Conservation (phyloP, 2,797 vertebrate species). For the Tangara arthus region DNA sequence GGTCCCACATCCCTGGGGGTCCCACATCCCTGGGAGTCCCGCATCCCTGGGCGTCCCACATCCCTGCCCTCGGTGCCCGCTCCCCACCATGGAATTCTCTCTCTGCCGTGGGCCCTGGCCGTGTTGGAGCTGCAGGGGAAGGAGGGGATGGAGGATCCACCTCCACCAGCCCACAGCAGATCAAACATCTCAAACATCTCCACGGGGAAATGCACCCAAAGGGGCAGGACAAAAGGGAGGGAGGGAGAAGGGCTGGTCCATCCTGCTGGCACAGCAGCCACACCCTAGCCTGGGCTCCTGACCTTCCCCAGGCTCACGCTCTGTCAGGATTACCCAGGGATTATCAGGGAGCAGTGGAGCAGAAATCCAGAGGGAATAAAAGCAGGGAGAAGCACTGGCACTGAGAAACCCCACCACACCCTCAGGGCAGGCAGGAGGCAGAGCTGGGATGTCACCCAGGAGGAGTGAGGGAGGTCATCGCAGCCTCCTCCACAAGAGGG, state of each 20-base stretch:
- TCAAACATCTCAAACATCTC: not conserved
- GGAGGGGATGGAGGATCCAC: not conserved
- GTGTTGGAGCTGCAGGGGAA: not conserved
- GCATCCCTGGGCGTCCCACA: not conserved
- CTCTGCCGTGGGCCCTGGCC: not conserved
- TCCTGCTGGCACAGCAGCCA: not conserved
- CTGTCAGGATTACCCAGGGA: not conserved
- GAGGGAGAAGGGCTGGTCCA: not conserved
- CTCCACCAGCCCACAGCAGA: not conserved
- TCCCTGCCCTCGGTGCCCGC: fast-evolving
- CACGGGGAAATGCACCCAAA: fast-evolving
- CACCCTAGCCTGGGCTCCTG: fast-evolving
- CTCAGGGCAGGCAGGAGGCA: not conserved
- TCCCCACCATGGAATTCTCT: not conserved
- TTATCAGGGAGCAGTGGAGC: not conserved
- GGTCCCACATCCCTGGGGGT: too few species aligned
- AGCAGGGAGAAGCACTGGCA: not conserved
- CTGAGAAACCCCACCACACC: not conserved
- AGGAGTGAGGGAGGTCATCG: fast-evolving
- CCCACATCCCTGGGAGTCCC: not conserved
- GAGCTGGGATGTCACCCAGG: not conserved
- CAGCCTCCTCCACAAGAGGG: not conserved
- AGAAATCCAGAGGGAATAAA: not conserved
- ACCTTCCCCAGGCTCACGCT: fast-evolving
- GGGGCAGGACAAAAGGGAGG: not conserved